Evolutionary conservation across 1,140 invertebrate genomes (phyloP).

Genomic region (Lepidurus packardi): DNA sequence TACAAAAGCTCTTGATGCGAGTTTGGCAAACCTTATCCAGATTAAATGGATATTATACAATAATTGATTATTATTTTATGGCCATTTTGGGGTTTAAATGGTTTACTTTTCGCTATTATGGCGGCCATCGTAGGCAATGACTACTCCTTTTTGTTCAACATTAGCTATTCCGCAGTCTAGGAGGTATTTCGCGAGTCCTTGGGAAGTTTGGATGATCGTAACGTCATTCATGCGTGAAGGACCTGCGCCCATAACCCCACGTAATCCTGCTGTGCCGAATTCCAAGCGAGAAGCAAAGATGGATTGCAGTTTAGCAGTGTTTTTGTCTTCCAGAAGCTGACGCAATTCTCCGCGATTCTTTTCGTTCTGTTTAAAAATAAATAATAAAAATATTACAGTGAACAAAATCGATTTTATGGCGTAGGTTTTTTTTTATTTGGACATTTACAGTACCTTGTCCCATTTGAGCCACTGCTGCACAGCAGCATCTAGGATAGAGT

Average conservation of each 20-base stretch:
- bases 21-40: constrained; percentile 91
- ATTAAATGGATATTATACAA: constrained; percentile 34
- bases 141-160: constrained; percentile 60
- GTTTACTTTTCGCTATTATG: constrained; percentile 80
- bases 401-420: constrained; percentile 22
- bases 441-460: constrained; percentile 51
- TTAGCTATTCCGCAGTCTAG: constrained; percentile 50
- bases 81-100: constrained; percentile 30
- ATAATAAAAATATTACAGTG: constrained; percentile 14
- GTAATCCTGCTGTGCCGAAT: constrained; percentile 85
- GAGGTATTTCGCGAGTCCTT: constrained; percentile 82
- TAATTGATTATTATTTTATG: neutral
- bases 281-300: constrained; percentile 62
- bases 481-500: constrained; percentile 49
- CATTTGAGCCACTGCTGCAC: constrained; percentile 58
- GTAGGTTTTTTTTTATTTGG: constrained; percentile 1
- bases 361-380: constrained; percentile 48
- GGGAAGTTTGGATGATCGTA: constrained; percentile 91
- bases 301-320: constrained; percentile 51
- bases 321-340: constrained; percentile 47
- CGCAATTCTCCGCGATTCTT: constrained; percentile 50
- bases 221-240: constrained; percentile 94
- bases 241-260: constrained; percentile 86
- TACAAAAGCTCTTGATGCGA: constrained; percentile 79
- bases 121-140: constrained; percentile 92